phyloP scores from a whole-genome alignment of 2,888 invertebrate species.

The Polymixis flavicincta region DNA sequence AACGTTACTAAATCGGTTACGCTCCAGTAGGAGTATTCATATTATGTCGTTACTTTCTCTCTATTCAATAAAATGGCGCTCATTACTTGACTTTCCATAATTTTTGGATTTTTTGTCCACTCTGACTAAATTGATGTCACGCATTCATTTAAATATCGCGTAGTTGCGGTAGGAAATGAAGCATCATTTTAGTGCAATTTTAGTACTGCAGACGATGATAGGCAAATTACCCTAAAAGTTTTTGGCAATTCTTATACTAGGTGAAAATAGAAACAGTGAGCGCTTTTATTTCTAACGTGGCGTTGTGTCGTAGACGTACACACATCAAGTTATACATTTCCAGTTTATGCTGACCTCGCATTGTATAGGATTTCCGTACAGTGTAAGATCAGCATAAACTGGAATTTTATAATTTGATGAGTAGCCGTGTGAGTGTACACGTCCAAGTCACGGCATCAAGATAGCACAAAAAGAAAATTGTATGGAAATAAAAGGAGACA shows the following conservation, averaged over 20 bases:
- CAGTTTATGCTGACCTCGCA: too few relatives aligned
- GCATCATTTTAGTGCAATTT: slow-evolving; percentile 50
- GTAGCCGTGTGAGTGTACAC: too few relatives aligned
- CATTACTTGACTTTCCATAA: slow-evolving; percentile 66
- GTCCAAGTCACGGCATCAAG: too few relatives aligned
- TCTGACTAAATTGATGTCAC: slow-evolving; percentile 60
- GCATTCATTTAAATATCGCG: slow-evolving; percentile 57
- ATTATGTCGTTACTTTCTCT: slow-evolving; percentile 74
- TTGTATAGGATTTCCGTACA: too few relatives aligned
- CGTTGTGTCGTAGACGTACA: too few relatives aligned
- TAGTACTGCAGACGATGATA: neutral
- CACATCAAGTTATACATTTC: too few relatives aligned
- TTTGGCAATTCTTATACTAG: neutral
- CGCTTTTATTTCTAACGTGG: too few relatives aligned
- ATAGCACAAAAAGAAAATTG: too few relatives aligned
- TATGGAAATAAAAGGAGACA: too few relatives aligned
- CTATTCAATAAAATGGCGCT: slow-evolving; percentile 63
- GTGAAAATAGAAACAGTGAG: neutral
- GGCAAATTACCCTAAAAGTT: too few relatives aligned
- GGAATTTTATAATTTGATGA: too few relatives aligned
- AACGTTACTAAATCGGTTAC: slow-evolving; percentile 77
- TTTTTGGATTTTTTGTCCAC: slow-evolving; percentile 48
- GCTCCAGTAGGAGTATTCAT: slow-evolving; percentile 76
- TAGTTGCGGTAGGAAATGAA: slow-evolving; percentile 30
- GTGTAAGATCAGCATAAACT: too few relatives aligned